Conservation (phyloP, 2,113 vertebrate genomes). For the Sciurus niger region DNA sequence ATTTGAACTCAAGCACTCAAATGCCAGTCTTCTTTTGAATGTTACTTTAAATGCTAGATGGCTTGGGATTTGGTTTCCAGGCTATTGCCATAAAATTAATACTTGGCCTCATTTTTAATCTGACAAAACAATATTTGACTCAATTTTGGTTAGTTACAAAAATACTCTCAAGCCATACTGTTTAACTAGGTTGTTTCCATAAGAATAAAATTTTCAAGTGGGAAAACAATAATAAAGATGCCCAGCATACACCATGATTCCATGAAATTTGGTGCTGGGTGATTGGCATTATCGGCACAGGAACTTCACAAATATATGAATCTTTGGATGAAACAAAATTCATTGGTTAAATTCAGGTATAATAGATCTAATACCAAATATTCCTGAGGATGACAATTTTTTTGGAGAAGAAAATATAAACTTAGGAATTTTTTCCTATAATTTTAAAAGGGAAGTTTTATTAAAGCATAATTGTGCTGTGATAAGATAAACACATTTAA, state of each 20-base stretch:
- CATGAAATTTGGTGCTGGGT: not conserved
- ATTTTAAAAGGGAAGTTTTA: not conserved
- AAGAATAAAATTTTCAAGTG: slow-evolving; percentile 21
- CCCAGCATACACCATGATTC: not conserved
- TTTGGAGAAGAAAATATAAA: slow-evolving; percentile 27
- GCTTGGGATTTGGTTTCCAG: not conserved
- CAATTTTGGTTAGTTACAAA: slow-evolving; percentile 3
- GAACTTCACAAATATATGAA: not conserved
- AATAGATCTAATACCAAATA: not conserved
- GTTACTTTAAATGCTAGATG: slow-evolving; percentile 4
- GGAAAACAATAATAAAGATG: not conserved
- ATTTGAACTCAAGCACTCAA: not conserved
- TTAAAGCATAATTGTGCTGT: not conserved
- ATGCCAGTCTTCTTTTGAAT: not conserved
- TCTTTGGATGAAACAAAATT: slow-evolving; percentile 29
- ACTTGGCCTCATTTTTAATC: not conserved
- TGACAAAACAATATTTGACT: not conserved
- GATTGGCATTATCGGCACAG: not conserved
- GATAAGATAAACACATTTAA: slow-evolving; percentile 22
- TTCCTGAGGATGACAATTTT: not conserved
- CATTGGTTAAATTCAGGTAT: not conserved
- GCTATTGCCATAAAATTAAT: not conserved
- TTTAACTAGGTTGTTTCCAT: not conserved
- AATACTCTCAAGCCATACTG: not conserved
- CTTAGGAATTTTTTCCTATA: not conserved